Percentiles rank a stretch among this genome's conserved stretches.
Conservation (phyloP, 2,797 vertebrate genomes). For the Labroides dimidiatus region DNA sequence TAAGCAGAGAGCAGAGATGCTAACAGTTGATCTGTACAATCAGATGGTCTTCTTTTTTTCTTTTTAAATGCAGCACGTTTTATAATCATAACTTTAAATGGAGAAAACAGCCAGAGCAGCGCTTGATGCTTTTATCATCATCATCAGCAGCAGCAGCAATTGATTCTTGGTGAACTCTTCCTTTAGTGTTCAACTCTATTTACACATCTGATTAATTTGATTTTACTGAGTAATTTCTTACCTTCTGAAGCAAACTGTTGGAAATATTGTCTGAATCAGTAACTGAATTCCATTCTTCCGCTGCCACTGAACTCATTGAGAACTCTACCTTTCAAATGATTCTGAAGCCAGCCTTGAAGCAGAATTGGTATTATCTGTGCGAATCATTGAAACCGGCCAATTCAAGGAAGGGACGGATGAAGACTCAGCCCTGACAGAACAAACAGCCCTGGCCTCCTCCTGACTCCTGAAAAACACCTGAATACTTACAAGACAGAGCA, state of each 20-base stretch:
- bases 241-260: constrained; percentile 1
- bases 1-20: too few species aligned
- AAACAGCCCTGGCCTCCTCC: constrained; percentile 37
- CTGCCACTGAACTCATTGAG: constrained; percentile 15
- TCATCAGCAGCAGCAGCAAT: too few species aligned
- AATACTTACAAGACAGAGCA: constrained; percentile 25
- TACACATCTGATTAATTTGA: not conserved
- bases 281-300: constrained; percentile 4
- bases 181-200: too few species aligned
- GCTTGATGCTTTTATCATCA: too few species aligned
- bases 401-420: constrained; percentile 16
- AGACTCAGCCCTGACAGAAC: constrained; percentile 23
- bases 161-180: too few species aligned
- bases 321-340: constrained; percentile 3
- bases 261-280: not conserved
- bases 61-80: too few species aligned
- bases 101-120: too few species aligned
- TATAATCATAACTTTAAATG: too few species aligned
- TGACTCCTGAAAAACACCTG: constrained; percentile 24
- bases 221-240: not conserved
- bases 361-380: constrained; percentile 17
- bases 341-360: constrained; percentile 34
- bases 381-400: constrained; percentile 40
- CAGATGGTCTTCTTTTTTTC: too few species aligned
- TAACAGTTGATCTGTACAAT: too few species aligned